Conservation (phyloP, 2,797 vertebrate species). For the Florisuga fusca region DNA sequence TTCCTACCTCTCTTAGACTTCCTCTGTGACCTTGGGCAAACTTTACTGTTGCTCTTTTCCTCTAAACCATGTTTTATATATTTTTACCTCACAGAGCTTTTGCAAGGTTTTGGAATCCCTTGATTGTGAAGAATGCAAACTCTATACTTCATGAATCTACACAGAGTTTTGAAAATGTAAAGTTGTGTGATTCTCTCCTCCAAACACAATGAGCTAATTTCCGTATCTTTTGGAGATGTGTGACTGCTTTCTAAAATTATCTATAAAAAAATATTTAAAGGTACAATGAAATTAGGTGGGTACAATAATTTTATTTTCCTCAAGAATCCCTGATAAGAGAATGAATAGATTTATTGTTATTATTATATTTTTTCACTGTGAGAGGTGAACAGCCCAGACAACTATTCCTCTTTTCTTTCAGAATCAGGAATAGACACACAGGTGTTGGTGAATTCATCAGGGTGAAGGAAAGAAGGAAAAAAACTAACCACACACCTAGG, state of each 20-base stretch:
- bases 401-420: background rate
- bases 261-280: background rate
- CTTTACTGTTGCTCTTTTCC: conserved; percentile 62
- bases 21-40: conserved; percentile 54
- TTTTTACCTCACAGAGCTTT: background rate
- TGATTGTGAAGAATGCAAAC: background rate
- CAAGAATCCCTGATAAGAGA: background rate
- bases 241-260: background rate
- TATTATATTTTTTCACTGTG: background rate
- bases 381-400: background rate
- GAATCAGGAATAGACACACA: background rate
- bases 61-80: conserved; percentile 2
- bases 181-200: background rate
- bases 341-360: background rate
- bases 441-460: conserved; percentile 1
- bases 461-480: background rate
- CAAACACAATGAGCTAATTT: background rate
- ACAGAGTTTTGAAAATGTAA: background rate
- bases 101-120: background rate
- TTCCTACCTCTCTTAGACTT: conserved; percentile 53
- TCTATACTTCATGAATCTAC: background rate
- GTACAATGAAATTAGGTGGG: background rate
- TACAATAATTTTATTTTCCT: background rate
- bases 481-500: background rate
- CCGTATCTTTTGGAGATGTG: background rate